Base-by-base conservation (phyloP, 2,113 vertebrate species). In the Anseranas semipalmata region DNA sequence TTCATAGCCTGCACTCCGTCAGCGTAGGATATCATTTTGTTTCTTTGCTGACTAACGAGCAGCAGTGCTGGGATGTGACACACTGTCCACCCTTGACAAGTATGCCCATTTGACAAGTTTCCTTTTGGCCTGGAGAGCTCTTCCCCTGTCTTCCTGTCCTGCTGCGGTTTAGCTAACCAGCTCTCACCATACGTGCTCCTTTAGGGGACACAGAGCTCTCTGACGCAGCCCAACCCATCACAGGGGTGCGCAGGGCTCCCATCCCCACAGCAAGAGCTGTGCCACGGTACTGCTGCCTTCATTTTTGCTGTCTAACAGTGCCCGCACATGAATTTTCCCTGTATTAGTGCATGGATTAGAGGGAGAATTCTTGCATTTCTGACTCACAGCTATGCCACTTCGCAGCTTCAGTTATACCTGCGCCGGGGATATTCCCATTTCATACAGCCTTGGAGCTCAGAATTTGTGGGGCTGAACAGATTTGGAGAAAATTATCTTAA, bases 401-500 rank as follows among this genome's bases (percentile, higher is more conserved):
- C 0, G 1, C 52, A 85, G 52, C 25, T 79, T 87, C 84, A 10
- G 33, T 52, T 81, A 35, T 7, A 24, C n/a, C 60, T 89, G 43
- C 6, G 0, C 63, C 74, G 52, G 39, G 43, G 52, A 33, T 87
- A 58, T 82, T 92, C 75, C 79, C 10, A 21, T 89, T 94, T 92
- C 70, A 14, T 8, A n/a, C 24, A 68, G 12, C 27, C 91, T 58
- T 15, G 70, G 58, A 73, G 73, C 37, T 84, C 92, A 87, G 50
- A 82, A 73, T 91, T 75, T 81, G n/a, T 73, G 50, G 37, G 28
- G 30, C 46, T 89, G 65, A 86, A 50, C 43, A 33, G n/a, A 85
- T 92, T 41, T 53, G 59, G 87, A 75, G 79, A 70, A 81, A 87
- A 79, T 79, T 75, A 32, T 91, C 88, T 81, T 83, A 89, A 77